Evolutionary conservation across 2,113 vertebrate species (phyloP), one percentile per base, ranked within the genome.

Genomic region (Eulacestoma nigropectus): DNA sequence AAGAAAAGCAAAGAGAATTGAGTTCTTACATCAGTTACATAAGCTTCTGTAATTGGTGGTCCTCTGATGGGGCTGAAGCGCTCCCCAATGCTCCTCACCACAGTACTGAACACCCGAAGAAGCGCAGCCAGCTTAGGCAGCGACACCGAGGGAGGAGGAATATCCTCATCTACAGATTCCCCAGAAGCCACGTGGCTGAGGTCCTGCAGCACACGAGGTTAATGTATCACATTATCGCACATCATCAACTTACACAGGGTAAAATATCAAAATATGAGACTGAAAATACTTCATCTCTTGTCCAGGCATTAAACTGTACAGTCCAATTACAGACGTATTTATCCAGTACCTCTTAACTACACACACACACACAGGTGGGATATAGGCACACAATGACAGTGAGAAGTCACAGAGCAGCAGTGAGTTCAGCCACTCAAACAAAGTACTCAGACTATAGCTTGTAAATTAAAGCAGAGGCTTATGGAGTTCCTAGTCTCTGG

Each of bases 81-180:
- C 56, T 99, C 99, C 74, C 99, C 99, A 7, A 99, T 99, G 97
- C 99, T 99, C 97, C 99, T 99, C 84, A 99, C 99, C 89, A 99
- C 99, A 2, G 99, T 99, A 74, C 99, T 99, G 97, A 99, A 99
- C 30, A 99, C 99, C 7, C 99, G 98, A 39, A 99, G 98, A 42
- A 99, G 98, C 1, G 99, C 99, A 11, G 99, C 99, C 96, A 99
- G 97, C 67, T 99, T 99, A 22, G 99, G 99, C 65, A 99, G 97
- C 0, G 99, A 99, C 89, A 99, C 99, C 9, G 99, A 99, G 39
- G 99, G 99, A 47, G 99, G 99, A 44, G 99, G 99, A 87, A 99
- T 98, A 89, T 99, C 99, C 97, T 99, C 99, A 82, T 99, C 99
- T 23, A 98, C 93, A 0, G 96, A 98, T 13, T 99, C 99, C 7